Percentiles rank a stretch among this genome's conserved stretches.
Conservation (phyloP, 2,113 vertebrate species). For the Burhinus bistriatus region DNA sequence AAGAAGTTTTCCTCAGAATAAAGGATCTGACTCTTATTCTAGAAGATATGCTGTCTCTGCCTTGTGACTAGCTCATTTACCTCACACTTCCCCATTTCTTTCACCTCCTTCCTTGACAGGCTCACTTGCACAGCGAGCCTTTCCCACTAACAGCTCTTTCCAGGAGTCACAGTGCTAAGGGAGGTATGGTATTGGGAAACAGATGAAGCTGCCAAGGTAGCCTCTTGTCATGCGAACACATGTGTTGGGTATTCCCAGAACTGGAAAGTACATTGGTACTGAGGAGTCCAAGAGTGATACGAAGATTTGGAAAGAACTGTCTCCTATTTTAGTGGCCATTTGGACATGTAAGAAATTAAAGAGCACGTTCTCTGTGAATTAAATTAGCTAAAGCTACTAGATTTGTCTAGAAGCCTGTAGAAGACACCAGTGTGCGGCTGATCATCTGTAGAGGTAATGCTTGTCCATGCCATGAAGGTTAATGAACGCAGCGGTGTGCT, state of each 20-base stretch:
- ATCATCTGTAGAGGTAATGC: not conserved
- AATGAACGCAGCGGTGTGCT: not conserved
- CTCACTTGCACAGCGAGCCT: not conserved
- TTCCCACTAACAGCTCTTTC: not conserved
- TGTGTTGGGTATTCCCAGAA: not conserved
- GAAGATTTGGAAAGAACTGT: not conserved
- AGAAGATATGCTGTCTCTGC: not conserved
- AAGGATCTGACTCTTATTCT: not conserved
- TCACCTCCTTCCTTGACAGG: not conserved
- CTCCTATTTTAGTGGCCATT: not conserved
- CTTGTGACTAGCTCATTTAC: not conserved
- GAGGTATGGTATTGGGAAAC: not conserved
- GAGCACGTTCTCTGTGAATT: not conserved
- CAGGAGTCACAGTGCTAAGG: not conserved
- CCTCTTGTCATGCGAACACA: not conserved
- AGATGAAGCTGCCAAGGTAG: not conserved
- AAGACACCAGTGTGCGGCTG: not conserved
- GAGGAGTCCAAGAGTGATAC: not conserved
- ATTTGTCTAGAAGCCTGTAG: not conserved
- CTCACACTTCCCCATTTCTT: slow-evolving; percentile 5
- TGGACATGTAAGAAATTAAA: not conserved
- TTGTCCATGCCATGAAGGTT: not conserved
- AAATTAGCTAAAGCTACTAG: not conserved
- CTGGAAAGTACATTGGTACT: not conserved
- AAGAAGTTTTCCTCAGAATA: not conserved